Evolutionary conservation across 1,140 invertebrate genomes (phyloP), one percentile per base, ranked within the genome.

Genomic region (Pogonus chalceus): DNA sequence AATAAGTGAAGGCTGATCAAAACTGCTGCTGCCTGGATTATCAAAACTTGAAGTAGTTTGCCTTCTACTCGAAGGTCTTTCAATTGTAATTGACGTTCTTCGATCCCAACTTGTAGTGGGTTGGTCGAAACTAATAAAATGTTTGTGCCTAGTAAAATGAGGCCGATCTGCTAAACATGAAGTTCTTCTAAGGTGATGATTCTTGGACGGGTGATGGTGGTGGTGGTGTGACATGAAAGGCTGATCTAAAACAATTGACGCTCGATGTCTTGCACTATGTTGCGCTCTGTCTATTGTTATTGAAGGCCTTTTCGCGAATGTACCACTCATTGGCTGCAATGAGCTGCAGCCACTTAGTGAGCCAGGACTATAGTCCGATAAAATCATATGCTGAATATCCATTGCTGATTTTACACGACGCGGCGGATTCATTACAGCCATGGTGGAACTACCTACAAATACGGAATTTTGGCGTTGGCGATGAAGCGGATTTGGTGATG

Each of bases 371-470:
- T 58, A 55, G 31, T 68, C 65, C 31, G 60, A 63, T 2, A 65
- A 51, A 12, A 86, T 76, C 35, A 90, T 70, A 2, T 85, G 85
- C 61, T 88, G 85, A 4, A 90, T 78, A 66, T 92, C 87, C 55
- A 89, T 81, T 0, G 87, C 88, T n/a, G 85, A 88, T 58, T 88
- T 87, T 1, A 82, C 81, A 56, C 87, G 81, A 2, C 88, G 69
- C 0, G 84, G 83, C 3, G 78, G 75, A 55, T 75, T 76, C 61
- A 78, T 73, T 55, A 83, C 67, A 18, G 80, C 76, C 56, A 78
- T 72, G 56, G 74, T 70, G 55, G 84, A 77, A 56, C 83, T 76
- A 4, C 85, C 85, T 1, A 89, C 87, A 68, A 92, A 91, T 2
- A 91, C 88, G 1, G 88, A 90, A 69, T 90, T 91, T 68, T 90